Evolutionary conservation across 35 echinoderm and acorn worm species (phyloP).

Genomic region (Diadema setosum): DNA sequence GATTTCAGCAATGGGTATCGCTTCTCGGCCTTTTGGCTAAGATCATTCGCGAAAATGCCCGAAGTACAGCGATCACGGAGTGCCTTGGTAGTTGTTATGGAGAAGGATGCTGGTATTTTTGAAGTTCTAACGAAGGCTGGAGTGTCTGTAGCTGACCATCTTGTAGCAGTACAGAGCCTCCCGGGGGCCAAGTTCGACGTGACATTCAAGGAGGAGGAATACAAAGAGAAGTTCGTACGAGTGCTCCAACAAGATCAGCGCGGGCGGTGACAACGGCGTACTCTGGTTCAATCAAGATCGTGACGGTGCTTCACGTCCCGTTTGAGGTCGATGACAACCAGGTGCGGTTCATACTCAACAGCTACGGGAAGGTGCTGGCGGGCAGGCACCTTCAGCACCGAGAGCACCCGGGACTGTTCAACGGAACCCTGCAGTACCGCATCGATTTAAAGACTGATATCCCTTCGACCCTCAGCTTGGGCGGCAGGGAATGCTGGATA

Average conservation of each 20-base stretch:
- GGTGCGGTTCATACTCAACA: neutral
- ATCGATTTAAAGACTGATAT: neutral
- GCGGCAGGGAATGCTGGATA: slow-evolving; percentile 2
- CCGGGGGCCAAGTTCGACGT: neutral
- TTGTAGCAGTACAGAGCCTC: neutral
- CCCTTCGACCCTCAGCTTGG: neutral
- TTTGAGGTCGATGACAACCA: neutral
- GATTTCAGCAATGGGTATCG: too few species aligned
- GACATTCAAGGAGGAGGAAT: neutral
- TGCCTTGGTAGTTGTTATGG: too few species aligned
- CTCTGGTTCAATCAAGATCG: neutral
- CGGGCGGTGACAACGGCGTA: neutral
- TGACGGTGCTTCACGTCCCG: slow-evolving; percentile 2
- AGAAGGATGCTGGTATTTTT: too few species aligned
- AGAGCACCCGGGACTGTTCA: slow-evolving; percentile 12
- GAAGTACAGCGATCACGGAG: too few species aligned
- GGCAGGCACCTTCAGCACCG: neutral
- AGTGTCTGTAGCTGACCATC: neutral
- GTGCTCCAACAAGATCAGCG: neutral
- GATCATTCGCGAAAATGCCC: too few species aligned
- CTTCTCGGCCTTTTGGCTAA: too few species aligned
- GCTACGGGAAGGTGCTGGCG: slow-evolving; percentile 22
- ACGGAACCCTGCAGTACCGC: neutral
- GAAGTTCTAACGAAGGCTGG: neutral
- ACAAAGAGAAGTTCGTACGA: neutral